Base-by-base conservation (phyloP, 2,113 vertebrate genomes). In the Upupa epops region DNA sequence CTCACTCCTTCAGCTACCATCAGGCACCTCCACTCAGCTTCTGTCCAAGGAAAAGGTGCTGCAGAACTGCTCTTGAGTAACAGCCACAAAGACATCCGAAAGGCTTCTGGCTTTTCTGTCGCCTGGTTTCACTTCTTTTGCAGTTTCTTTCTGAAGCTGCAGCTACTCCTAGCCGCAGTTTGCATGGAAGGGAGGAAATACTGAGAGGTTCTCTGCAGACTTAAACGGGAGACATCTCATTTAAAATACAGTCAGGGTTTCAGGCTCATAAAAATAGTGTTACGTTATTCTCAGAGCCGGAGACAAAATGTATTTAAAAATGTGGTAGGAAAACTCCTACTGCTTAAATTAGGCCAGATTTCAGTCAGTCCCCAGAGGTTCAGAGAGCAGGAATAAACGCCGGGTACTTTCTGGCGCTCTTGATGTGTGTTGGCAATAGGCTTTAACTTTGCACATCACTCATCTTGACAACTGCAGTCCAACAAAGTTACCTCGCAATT, bases 371-470 rank as follows among this genome's bases (percentile, higher is more conserved):
- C 89, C 91, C 56, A 83, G 92, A 94, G 92, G 92, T 91, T 95
- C 89, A 82, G 81, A 85, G 91, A 80, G 82, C 64, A 46, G 59
- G 71, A 94, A 93, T 91, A 94, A 94, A 91, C 1, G 75, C 75
- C 28, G 60, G 81, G 78, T 89, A 72, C 78, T 93, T 89, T 87
- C 74, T 91, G 89, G 71, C 0, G 4, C 82, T 82, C 93, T 94
- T 92, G 93, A 88, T 90, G 93, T 84, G 80, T 63, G 83, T 85
- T 93, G 89, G 93, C 84, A 76, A 96, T 93, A 72, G 78, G 40
- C n/a, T 96, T 96, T 96, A 95, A 86, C 93, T 95, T 92, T 90
- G 84, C 87, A 93, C 86, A 92, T 94, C 96, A 96, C 89, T 96
- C 93, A 96, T 93, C 90, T 84, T 92, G 94, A 93, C 86, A 93